Base-by-base conservation (phyloP, 2,113 vertebrate species). In the Corapipo altera region DNA sequence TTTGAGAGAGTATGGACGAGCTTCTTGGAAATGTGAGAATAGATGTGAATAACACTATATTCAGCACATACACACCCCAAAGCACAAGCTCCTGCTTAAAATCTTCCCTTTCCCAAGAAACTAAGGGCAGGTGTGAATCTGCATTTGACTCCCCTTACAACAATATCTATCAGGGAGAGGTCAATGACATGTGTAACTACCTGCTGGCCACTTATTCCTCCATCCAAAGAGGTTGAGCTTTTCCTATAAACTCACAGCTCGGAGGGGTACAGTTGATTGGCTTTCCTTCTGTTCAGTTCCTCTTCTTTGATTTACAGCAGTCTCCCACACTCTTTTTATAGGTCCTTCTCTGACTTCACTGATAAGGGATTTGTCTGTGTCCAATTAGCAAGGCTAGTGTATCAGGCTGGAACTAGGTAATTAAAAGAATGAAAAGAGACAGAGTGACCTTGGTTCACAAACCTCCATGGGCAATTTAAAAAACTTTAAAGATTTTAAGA, bases 281-380 rank as follows among this genome's bases (percentile, higher is more conserved):
- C 92, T 95, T 94, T 71, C 94, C 93, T 97, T 96, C 95, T 97
- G 93, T 97, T 97, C 93, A n/a, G 82, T 95, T 97, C 75, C 82
- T 91, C 69, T 88, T 77, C 84, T 95, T 96, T 96, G 96, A 96
- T 95, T 97, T 96, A 95, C 90, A 95, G 84, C 82, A 93, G 73
- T 93, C 85, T 97, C 74, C 72, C 59, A 93, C 58, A 88, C 61
- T 24, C 71, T 94, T 90, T 95, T 84, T 65, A 84, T 20, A 90
- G 90, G 86, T 91, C 49, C 58, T 96, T 97, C 91, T 48, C 90
- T 91, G 82, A 88, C 86, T 93, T 96, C 82, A 85, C 89, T 87
- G 95, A 94, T 95, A 95, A 94, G 79, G 58, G 62, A 95, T 95
- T 97, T 97, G 85, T 95, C 86, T 87, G 43, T 88, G 93, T 89